Conservation (phyloP, 2,888 invertebrate species). For the Eristalinus aeneus region DNA sequence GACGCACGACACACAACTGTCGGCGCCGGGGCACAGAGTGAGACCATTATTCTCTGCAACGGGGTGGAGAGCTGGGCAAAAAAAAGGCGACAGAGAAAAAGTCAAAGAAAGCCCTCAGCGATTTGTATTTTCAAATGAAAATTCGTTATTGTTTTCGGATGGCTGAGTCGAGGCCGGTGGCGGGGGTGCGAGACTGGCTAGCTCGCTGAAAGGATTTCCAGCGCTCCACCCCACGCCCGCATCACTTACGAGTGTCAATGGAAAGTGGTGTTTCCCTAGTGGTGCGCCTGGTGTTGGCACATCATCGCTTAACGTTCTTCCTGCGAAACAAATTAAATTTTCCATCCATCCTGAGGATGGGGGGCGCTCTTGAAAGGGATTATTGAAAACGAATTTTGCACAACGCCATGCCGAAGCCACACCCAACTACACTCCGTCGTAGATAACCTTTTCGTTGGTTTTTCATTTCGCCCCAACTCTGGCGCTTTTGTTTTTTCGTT, state of each 20-base stretch:
- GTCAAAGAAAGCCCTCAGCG: slow-evolving; percentile 31
- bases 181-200: neutral
- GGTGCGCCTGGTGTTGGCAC: slow-evolving; percentile 24
- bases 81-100: neutral
- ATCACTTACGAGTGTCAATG: slow-evolving; percentile 45
- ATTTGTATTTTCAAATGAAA: slow-evolving; percentile 69
- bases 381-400: slow-evolving; percentile 40
- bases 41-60: slow-evolving; percentile 14
- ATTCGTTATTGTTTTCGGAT: slow-evolving; percentile 66
- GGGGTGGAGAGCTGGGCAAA: neutral
- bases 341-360: neutral
- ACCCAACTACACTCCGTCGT: neutral
- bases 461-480: neutral
- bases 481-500: neutral
- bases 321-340: slow-evolving; percentile 64
- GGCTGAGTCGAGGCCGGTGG: slow-evolving; percentile 10
- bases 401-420: neutral
- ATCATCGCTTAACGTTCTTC: slow-evolving; percentile 5
- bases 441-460: slow-evolving; percentile 34
- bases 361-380: slow-evolving; percentile 3
- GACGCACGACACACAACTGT: slow-evolving; percentile 21
- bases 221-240: neutral
- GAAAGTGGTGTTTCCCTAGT: slow-evolving; percentile 17
- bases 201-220: slow-evolving; percentile 39
- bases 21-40: slow-evolving; percentile 17